Evolutionary conservation across 1,140 invertebrate genomes (phyloP), one percentile per base, ranked within the genome.

Genomic region (Caenorhabditis briggsae): DNA sequence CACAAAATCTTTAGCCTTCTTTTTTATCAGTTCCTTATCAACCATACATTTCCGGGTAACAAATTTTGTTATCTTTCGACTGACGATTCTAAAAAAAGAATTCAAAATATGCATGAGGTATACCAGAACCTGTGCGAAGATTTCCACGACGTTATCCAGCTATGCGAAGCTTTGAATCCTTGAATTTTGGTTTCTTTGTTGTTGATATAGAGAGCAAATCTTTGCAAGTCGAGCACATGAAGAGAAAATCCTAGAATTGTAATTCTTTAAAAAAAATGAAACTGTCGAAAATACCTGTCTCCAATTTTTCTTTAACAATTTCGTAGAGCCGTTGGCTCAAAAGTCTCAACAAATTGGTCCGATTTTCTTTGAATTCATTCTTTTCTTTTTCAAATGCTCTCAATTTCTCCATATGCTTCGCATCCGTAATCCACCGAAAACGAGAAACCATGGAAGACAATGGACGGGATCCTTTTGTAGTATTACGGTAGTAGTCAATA

Each of bases 271-370:
- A 50, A 7, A 50, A 50, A 50, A 12, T 50, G 48, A 12, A 50
- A 7, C 12, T 50, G 48, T 7, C 48, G 6, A 7, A 8, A 16
- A 56, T n/a, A 56, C 59, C 59, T 7, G 6, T 25, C 5, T 23
- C 23, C 23, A 25, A 18, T 64, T 64, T 64, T 25, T 64, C 59
- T 41, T 64, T 64, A 2, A 64, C 59, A 64, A 64, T 23, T 64
- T 64, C 59, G 16, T 64, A 64, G 7, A 64, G 25, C 14, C 59
- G n/a, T 7, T 5, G 23, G 5, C 59, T 14, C 5, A 64, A 25
- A 25, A 64, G 5, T 64, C 33, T 64, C 20, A 64, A 41, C 20
- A 64, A 11, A 7, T 23, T 41, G 5, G 25, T 64, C 25, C 59
- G n/a, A 23, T 5, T 25, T 41, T 64, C 59, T 25, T 64, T 64